Evolutionary conservation across 2,888 invertebrate species (phyloP), one percentile per base, ranked within the genome.

Genomic region (Heliconius erato): DNA sequence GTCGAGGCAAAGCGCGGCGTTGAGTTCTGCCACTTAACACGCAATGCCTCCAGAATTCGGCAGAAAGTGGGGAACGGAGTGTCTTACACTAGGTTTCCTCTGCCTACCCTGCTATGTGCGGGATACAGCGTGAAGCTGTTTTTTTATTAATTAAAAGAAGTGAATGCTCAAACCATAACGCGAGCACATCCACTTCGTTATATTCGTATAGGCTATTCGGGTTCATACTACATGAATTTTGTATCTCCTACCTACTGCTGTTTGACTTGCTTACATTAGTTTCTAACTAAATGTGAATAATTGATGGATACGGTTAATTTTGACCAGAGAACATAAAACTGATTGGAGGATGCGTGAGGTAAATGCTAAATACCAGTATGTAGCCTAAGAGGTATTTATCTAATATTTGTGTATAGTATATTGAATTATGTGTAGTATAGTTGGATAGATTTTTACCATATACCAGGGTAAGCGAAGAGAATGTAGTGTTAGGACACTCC

Each of bases 171-270:
- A 3, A 49, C 11, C 54, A 7, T 19, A 86, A 80, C 35, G 32
- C 28, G 74, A 87, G 65, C 82, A 26, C 35, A 74, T 11, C 77
- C 71, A 79, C 79, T 87, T 89, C 88, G 89, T 89, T 90, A 90
- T 89, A 89, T 87, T 86, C 86, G 87, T 89, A 89, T 90, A 85
- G 89, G 86, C 86, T 87, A 85, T 72, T 87, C 85, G 84, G 85
- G 85, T 84, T 85, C 88, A 89, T 89, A 89, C 87, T 84, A 86
- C 85, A 91, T 92, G 91, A 90, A 91, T 92, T 91, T 92, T 90
- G 88, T 87, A 91, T 91, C 87, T 83, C 86, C 85, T 84, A 81
- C 86, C 86, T 84, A 84, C 59, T 84, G 85, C 86, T 86, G 88
- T 88, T 89, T 87, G 89, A 87, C 86, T 88, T 87, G 88, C 88